Evolutionary conservation across 2,888 invertebrate genomes (phyloP).

Genomic region (Spatulosminthurus flaviceps): DNA sequence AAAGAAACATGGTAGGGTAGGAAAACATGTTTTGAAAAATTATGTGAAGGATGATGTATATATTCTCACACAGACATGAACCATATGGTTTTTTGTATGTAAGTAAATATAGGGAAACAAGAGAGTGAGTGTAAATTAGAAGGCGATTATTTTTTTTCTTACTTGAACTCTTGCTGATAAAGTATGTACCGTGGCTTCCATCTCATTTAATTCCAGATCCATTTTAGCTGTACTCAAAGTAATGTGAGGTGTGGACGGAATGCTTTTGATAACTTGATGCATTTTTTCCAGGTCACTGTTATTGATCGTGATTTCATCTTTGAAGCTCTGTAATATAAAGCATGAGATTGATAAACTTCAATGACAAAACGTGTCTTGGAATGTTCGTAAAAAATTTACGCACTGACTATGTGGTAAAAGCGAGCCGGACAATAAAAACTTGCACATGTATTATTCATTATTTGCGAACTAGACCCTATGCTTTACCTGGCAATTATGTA

Average conservation of each 20-base stretch:
- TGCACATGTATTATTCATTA: background rate
- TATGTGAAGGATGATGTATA: no score
- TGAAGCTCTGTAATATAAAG: slow-evolving; percentile 56
- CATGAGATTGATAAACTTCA: background rate
- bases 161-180: slow-evolving; percentile 62
- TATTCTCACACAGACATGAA: no score
- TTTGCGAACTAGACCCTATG: no score
- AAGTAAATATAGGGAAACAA: no score
- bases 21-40: no score
- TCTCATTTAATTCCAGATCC: slow-evolving; percentile 61
- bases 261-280: slow-evolving; percentile 57
- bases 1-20: no score
- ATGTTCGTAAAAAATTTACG: background rate
- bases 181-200: slow-evolving; percentile 62
- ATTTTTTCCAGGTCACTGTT: slow-evolving; percentile 61
- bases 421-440: background rate
- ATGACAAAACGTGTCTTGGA: background rate
- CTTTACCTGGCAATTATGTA: slow-evolving; percentile 74
- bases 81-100: no score
- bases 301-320: slow-evolving; percentile 61
- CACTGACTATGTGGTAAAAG: background rate
- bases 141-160: background rate
- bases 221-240: slow-evolving; percentile 58
- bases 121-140: no score
- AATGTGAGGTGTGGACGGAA: slow-evolving; percentile 61